These are phyloP conservation scores for Pandion haliaetus DNA, from an alignment of 2,113 vertebrate genomes.

Conservation along the genomic window DNA sequence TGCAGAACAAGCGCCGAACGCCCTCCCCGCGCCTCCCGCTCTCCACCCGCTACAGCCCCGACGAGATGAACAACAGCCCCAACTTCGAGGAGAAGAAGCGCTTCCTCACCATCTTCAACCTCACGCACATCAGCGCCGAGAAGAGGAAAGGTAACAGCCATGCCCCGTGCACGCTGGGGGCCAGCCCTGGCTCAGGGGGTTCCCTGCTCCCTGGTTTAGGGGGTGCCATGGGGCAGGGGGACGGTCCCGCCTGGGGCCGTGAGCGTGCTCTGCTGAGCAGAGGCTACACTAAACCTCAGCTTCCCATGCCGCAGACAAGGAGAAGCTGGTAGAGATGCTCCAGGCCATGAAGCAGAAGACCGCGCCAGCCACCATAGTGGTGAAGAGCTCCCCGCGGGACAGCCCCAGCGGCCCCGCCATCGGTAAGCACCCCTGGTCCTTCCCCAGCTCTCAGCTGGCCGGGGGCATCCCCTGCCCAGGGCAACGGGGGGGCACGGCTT, in stretches of 20 bases:
- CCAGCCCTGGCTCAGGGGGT: neutral
- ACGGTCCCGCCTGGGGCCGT: neutral
- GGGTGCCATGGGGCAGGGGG: rapidly evolving
- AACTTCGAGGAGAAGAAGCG: slow-evolving; percentile 96
- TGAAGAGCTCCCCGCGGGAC: slow-evolving; percentile 85
- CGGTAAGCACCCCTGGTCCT: slow-evolving; percentile 71
- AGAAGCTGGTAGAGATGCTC: slow-evolving; percentile 91
- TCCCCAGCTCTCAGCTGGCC: rapidly evolving
- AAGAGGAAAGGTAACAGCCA: slow-evolving; percentile 85
- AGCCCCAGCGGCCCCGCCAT: slow-evolving; percentile 74
- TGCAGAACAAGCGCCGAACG: slow-evolving; percentile 85
- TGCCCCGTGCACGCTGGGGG: rapidly evolving
- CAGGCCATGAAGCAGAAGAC: slow-evolving; percentile 93
- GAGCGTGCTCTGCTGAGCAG: neutral
- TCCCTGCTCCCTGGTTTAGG: neutral
- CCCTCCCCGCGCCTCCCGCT: slow-evolving; percentile 78
- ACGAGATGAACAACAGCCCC: slow-evolving; percentile 94
- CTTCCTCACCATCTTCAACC: slow-evolving; percentile 95
- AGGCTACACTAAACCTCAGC: slow-evolving; percentile 59
- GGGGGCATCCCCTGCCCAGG: neutral
- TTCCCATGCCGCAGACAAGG: slow-evolving; percentile 84
- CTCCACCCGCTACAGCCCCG: slow-evolving; percentile 91
- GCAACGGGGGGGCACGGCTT: neutral
- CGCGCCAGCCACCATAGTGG: slow-evolving; percentile 70
- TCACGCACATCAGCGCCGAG: slow-evolving; percentile 90